Base-by-base conservation (phyloP, 2,888 invertebrate genomes). In the Formica aserva region DNA sequence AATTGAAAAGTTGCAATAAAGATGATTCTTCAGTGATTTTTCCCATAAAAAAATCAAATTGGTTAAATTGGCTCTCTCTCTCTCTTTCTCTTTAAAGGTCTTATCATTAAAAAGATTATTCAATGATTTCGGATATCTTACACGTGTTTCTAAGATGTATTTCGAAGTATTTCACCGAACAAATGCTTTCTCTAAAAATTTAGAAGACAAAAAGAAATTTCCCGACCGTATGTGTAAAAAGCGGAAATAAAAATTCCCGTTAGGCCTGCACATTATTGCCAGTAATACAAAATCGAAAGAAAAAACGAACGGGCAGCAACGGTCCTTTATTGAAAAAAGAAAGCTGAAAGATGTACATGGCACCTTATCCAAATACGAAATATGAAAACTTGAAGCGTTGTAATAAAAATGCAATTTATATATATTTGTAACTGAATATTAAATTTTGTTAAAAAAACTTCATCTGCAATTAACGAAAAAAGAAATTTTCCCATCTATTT, bases 201-300 rank as follows among this genome's bases (percentile, higher is more conserved):
- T 52, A 52, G 2, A n/a, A 52, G 2, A 48, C 1, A n/a, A 52
- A n/a, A 45, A 18, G 4, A 45, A 4, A 6, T 48, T 15, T 13
- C 8, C 1, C 2, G 29, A 18, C 0, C 8, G 2, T 1, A 48
- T 6, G 26, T 8, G 67, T 3, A 6, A 4, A 22, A 45, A 15
- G 11, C 22, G 29, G 4, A 29, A 6, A n/a, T 11, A 6, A 22
- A 78, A 6, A 45, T 60, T 45, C 18, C 41, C 57, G 6, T 18
- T 11, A 35, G 26, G 22, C 8, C 3, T 48, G 9, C 38, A 26
- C 5, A 15, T n/a, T 6, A 15, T n/a, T 9, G 32, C 13, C 15
- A 6, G 32, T 32, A 6, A 65, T 65, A 55, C 15, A 65, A 67
- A 57, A 57, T 41, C 55, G 55, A 67, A 67, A 15, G 38, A 22